A percentile compares a stretch with the other conserved stretches of the same genome.
These are phyloP conservation scores for Flexamia atlantica DNA, from an alignment of 2,888 invertebrate species.

Conservation along the genomic window DNA sequence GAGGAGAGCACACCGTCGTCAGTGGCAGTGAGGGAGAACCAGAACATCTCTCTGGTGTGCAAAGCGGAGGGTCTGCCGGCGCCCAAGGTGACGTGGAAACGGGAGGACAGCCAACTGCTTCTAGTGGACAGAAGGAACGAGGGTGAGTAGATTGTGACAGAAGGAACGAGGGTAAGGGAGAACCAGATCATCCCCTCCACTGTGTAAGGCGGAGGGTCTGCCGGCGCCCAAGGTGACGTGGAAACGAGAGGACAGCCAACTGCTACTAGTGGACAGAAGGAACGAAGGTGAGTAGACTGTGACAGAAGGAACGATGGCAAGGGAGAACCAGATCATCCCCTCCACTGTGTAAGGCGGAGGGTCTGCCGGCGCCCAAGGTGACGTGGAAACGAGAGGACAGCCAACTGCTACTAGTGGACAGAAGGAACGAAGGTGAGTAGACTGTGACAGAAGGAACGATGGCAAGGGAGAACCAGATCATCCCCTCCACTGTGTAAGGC, in stretches of 20 bases:
- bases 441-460: not conserved
- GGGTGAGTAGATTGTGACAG: slow-evolving; percentile 77
- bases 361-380: slow-evolving; percentile 94
- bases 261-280: slow-evolving; percentile 89
- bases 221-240: slow-evolving; percentile 96
- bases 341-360: slow-evolving; percentile 93
- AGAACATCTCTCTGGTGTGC: slow-evolving; percentile 95
- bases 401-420: slow-evolving; percentile 89
- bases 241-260: slow-evolving; percentile 94
- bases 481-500: slow-evolving; percentile 94
- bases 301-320: slow-evolving; percentile 76
- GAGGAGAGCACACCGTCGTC: slow-evolving; percentile 94
- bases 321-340: slow-evolving; percentile 97
- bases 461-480: slow-evolving; percentile 96
- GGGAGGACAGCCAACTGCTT: slow-evolving; percentile 93
- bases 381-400: slow-evolving; percentile 97
- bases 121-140: slow-evolving; percentile 91
- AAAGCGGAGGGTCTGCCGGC: slow-evolving; percentile 94
- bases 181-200: slow-evolving; percentile 95
- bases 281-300: slow-evolving; percentile 84
- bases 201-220: slow-evolving; percentile 94
- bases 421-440: slow-evolving; percentile 89
- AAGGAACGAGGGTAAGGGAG: slow-evolving; percentile 84
- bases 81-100: slow-evolving; percentile 95
- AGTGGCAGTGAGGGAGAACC: slow-evolving; percentile 94